Evolutionary conservation across 2,888 invertebrate species (phyloP).

Genomic region (Stenodera caucasica): DNA sequence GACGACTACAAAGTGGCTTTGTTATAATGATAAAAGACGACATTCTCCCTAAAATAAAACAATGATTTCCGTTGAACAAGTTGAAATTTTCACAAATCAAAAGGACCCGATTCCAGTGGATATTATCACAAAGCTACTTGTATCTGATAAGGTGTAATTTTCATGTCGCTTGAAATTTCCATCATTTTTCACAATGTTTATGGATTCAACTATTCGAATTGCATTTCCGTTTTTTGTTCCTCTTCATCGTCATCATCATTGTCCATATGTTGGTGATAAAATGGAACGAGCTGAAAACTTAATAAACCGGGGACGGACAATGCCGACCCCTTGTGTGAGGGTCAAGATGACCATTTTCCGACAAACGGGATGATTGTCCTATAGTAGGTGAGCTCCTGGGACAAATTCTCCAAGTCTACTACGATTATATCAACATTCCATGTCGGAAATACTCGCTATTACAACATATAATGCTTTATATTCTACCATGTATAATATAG

Average conservation of each 20-base stretch:
- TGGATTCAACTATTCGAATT: too few relatives aligned
- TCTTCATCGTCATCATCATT: not conserved
- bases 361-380: conserved; percentile 42
- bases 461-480: conserved; percentile 43
- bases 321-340: conserved; percentile 32
- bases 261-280: conserved; percentile 24
- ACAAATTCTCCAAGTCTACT: conserved; percentile 34
- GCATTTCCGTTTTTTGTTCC: not conserved
- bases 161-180: too few relatives aligned
- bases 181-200: too few relatives aligned
- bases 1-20: not conserved
- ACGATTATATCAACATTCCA: conserved; percentile 54
- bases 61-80: not conserved
- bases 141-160: not conserved
- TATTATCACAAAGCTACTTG: not conserved
- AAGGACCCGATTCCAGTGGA: too few relatives aligned
- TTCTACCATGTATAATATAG: conserved; percentile 35
- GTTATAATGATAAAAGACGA: not conserved
- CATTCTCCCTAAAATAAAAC: not conserved
- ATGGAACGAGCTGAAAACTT: conserved; percentile 34
- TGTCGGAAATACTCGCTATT: conserved; percentile 48
- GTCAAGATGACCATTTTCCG: conserved; percentile 45
- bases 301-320: conserved; percentile 40
- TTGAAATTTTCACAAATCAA: not conserved
- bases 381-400: conserved; percentile 38